These are phyloP conservation scores for Agrotis segetum DNA, from an alignment of 2,888 invertebrate genomes.

Conservation along the genomic window DNA sequence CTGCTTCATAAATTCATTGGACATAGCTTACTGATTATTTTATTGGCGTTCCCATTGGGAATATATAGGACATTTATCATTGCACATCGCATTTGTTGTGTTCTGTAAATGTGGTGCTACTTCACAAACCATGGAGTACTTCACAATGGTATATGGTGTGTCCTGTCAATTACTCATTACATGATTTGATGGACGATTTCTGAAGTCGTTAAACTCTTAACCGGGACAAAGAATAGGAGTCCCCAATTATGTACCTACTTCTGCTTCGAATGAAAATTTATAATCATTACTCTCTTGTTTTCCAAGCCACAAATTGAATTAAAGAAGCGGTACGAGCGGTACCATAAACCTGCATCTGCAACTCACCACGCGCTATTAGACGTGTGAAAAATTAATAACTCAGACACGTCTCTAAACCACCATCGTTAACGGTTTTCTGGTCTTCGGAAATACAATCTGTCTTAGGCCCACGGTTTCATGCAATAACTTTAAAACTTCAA, in stretches of 20 bases:
- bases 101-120: no score
- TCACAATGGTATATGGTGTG: no score
- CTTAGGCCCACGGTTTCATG: slow-evolving; percentile 57
- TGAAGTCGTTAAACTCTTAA: no score
- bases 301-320: slow-evolving; percentile 2
- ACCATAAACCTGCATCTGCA: background rate
- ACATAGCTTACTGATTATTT: slow-evolving; percentile 2
- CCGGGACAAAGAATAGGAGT: no score
- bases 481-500: slow-evolving; percentile 64
- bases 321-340: slow-evolving; percentile 3
- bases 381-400: slow-evolving; percentile 41
- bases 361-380: slow-evolving; percentile 17
- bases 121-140: no score
- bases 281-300: background rate
- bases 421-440: slow-evolving; percentile 47
- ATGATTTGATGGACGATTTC: no score
- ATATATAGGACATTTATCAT: background rate
- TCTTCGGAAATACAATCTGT: slow-evolving; percentile 51
- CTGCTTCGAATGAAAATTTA: background rate
- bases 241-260: background rate
- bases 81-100: background rate
- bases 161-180: no score
- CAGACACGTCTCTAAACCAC: slow-evolving; percentile 44
- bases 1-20: background rate
- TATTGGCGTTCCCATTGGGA: background rate